A percentile compares a stretch with the other conserved stretches of the same genome.
These are phyloP conservation scores for Strigamia crassipes DNA, from an alignment of 2,888 invertebrate species.

Conservation along the genomic window DNA sequence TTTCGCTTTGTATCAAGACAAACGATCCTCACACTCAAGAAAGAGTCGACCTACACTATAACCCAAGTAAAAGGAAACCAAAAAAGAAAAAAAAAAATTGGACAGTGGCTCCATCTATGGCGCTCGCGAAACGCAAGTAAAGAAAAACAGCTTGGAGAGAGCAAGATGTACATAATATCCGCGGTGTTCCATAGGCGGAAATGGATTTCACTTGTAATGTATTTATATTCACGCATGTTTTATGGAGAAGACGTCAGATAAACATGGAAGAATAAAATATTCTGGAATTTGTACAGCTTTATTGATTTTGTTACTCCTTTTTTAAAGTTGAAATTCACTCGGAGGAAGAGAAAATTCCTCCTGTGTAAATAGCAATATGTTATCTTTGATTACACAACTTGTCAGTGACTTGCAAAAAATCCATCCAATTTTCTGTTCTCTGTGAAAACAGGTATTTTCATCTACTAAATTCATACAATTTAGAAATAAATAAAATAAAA, in stretches of 20 bases:
- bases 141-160: not conserved
- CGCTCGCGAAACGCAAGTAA: not conserved
- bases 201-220: constrained; percentile 33
- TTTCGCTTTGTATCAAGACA: constrained; percentile 42
- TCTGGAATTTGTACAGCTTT: constrained; percentile 36
- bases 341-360: not conserved
- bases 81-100: not conserved
- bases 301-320: constrained; percentile 12
- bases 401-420: not conserved
- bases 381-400: constrained; percentile 15
- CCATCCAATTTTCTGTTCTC: not conserved
- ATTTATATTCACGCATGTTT: constrained; percentile 36
- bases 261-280: constrained; percentile 25
- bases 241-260: constrained; percentile 22
- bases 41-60: constrained; percentile 14
- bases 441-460: not conserved
- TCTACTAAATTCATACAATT: not conserved
- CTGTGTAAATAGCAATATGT: constrained; percentile 16
- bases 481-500: not conserved
- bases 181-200: not conserved
- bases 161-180: not conserved
- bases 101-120: constrained; percentile 25
- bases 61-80: not conserved
- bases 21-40: constrained; percentile 42
- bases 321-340: constrained; percentile 20